These are phyloP conservation scores for Steinernema feltiae DNA, from an alignment of 1,140 invertebrate genomes.

Conservation along the genomic window DNA sequence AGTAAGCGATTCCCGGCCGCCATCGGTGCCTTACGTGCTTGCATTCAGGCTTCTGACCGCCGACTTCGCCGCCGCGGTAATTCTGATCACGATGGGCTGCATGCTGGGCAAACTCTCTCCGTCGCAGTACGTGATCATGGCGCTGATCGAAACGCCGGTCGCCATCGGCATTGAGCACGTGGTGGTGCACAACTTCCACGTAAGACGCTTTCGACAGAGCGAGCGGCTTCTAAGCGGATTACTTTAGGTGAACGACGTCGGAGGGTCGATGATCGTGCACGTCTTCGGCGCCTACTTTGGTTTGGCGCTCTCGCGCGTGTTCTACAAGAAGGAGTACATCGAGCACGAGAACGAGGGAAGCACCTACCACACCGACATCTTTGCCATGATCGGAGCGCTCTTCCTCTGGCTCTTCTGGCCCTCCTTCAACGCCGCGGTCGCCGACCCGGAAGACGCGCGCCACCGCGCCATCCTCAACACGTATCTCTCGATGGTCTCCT, in stretches of 20 bases:
- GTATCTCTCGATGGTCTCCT: slow-evolving; percentile 75
- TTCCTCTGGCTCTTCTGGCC: slow-evolving; percentile 95
- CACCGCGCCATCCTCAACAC: slow-evolving; percentile 85
- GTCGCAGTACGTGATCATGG: slow-evolving; percentile 60
- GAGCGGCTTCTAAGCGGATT: not conserved
- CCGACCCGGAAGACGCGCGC: slow-evolving; percentile 67
- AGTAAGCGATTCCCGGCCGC: slow-evolving; percentile 19
- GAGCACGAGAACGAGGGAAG: slow-evolving; percentile 56
- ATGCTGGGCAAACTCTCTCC: slow-evolving; percentile 61
- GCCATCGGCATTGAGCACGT: slow-evolving; percentile 59
- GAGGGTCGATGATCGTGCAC: slow-evolving; percentile 45
- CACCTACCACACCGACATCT: slow-evolving; percentile 60
- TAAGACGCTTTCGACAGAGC: slow-evolving; percentile 34
- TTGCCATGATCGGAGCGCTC: slow-evolving; percentile 65
- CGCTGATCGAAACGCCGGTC: slow-evolving; percentile 59
- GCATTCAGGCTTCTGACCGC: slow-evolving; percentile 59
- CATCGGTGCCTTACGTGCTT: not conserved
- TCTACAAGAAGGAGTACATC: slow-evolving; percentile 49
- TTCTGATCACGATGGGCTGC: slow-evolving; percentile 62
- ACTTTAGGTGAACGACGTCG: slow-evolving; percentile 44
- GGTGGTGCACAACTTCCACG: slow-evolving; percentile 58
- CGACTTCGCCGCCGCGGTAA: slow-evolving; percentile 60
- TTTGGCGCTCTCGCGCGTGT: slow-evolving; percentile 36
- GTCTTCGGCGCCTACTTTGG: slow-evolving; percentile 47
- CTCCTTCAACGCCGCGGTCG: slow-evolving; percentile 80